Conservation (phyloP, 2,797 vertebrate genomes). For the Hippoglossus hippoglossus region DNA sequence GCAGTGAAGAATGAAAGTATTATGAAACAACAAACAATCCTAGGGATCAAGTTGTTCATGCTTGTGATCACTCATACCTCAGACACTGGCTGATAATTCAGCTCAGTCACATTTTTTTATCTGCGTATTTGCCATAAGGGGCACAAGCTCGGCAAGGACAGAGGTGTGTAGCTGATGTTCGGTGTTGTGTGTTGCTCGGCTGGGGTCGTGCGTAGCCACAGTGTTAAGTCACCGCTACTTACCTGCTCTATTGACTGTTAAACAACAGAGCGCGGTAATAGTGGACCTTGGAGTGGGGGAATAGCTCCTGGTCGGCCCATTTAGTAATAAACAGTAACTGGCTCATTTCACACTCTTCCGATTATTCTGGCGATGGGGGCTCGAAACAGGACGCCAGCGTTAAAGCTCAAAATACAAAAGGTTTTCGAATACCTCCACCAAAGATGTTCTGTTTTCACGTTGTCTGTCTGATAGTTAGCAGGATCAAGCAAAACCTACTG, state of each 20-base stretch:
- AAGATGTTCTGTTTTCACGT: too few relatives aligned
- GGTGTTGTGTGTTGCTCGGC: conserved; percentile 22
- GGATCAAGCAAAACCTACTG: too few relatives aligned
- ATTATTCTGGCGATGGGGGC: conserved; percentile 9
- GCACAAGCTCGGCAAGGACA: not conserved
- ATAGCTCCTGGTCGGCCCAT: conserved; percentile 29
- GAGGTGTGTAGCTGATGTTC: conserved; percentile 4
- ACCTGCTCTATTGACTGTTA: conserved; percentile 69
- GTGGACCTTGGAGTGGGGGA: conserved; percentile 38
- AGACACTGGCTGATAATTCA: conserved; percentile 1
- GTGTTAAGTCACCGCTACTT: conserved; percentile 57
- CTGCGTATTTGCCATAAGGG: conserved; percentile 28
- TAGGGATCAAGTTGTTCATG: conserved; percentile 2
- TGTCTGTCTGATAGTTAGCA: too few relatives aligned
- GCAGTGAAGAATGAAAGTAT: conserved; percentile 31
- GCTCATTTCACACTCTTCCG: conserved; percentile 49
- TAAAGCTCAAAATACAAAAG: not conserved
- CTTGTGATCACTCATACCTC: conserved; percentile 5
- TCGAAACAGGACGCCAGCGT: not conserved
- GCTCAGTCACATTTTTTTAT: conserved; percentile 35
- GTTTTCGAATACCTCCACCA: not conserved
- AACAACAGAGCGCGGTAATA: conserved; percentile 60
- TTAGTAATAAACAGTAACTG: conserved; percentile 40
- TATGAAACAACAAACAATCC: conserved; percentile 26
- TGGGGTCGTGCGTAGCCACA: conserved; percentile 19